Conservation (phyloP, 92 coral and sea anemone genomes). For the Zoanthus gigantus region DNA sequence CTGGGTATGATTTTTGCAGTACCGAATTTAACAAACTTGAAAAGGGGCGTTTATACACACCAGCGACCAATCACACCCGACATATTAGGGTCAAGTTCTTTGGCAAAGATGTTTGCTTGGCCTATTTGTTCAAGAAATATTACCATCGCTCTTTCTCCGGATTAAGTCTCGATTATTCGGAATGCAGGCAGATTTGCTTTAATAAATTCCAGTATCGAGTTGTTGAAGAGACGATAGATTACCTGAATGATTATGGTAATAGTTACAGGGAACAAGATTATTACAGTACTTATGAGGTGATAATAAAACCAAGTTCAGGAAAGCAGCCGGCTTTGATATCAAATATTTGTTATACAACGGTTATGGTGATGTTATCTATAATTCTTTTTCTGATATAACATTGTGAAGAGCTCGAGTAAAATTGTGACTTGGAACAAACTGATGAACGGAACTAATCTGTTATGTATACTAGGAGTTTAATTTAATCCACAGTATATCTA, state of each 20-base stretch:
- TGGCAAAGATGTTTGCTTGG: constrained; percentile 17
- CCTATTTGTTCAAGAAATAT: constrained; percentile 2
- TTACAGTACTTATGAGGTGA: constrained; percentile 14
- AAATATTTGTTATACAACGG: background rate
- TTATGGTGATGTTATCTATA: background rate
- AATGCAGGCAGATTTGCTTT: background rate
- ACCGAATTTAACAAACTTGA: constrained; percentile 14
- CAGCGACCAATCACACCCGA: constrained; percentile 12
- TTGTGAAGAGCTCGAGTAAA: too few relatives aligned
- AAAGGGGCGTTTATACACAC: background rate
- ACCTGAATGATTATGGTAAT: background rate
- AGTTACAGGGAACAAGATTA: background rate
- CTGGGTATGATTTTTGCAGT: background rate
- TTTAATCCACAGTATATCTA: too few relatives aligned
- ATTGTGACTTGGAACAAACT: too few relatives aligned
- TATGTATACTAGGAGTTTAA: too few relatives aligned
- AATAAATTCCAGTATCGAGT: background rate
- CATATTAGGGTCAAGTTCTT: constrained; percentile 5
- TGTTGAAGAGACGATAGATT: background rate
- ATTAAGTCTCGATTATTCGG: background rate
- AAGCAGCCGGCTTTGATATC: background rate
- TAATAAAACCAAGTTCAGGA: background rate
- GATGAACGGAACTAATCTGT: too few relatives aligned
- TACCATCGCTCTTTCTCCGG: background rate
- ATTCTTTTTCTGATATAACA: background rate